phyloP scores from a whole-genome alignment of 37 sponge, comb jelly and placozoan species.

The Hexactinellida sp. region DNA sequence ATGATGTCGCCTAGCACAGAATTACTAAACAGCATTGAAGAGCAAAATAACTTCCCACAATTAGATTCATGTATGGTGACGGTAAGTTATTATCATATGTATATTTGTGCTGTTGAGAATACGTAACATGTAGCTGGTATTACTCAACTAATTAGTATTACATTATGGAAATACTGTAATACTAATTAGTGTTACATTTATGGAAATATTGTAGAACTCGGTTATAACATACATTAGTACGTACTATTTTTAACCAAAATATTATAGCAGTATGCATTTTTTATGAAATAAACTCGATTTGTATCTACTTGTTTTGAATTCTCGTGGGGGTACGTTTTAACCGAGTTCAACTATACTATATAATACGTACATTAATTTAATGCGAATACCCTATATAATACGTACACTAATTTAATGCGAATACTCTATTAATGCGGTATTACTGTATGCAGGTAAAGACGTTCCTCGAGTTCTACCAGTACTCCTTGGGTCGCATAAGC shows the following conservation, averaged over 20 bases:
- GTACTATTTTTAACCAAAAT: too few species aligned
- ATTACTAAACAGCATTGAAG: neutral
- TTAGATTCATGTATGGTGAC: conserved; percentile 14
- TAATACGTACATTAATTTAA: neutral
- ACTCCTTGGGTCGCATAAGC: neutral
- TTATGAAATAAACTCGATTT: neutral
- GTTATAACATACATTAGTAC: too few species aligned
- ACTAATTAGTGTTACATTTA: too few species aligned
- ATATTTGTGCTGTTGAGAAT: too few species aligned
- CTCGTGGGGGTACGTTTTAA: too few species aligned
- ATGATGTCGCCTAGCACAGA: conserved; percentile 7
- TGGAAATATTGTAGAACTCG: too few species aligned
- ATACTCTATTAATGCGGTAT: neutral
- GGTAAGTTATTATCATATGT: neutral
- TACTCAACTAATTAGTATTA: neutral
- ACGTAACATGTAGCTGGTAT: neutral
- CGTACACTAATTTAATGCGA: neutral
- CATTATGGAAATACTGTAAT: too few species aligned
- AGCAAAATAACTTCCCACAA: neutral
- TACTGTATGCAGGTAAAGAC: neutral
- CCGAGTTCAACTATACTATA: too few species aligned
- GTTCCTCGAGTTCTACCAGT: neutral
- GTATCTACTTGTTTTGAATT: neutral
- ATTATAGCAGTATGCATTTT: too few species aligned
- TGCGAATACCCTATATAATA: neutral